Base-by-base conservation (phyloP, 2,888 invertebrate genomes). In the Caenorhabditis afra region DNA sequence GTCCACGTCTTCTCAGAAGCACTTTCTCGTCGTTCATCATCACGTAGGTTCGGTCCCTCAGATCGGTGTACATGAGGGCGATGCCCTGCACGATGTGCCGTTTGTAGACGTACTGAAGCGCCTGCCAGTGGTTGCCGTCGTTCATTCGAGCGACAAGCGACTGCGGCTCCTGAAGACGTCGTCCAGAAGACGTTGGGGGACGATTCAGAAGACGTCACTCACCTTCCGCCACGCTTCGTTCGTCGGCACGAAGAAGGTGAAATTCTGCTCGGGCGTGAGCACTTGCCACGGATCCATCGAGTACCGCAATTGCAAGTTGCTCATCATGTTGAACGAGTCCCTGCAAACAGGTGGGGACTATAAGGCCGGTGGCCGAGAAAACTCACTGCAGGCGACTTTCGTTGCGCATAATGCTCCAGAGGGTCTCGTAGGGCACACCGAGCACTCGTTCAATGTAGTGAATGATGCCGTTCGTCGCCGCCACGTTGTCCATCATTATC, bases 241-340 rank as follows among this genome's bases (percentile, higher is more conserved):
- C 41, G 94, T 93, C 0, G 97, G 96, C 11, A 95, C 96, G 90
- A 97, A 96, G 91, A 95, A 95, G 0, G 97, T 97, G 91, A 94
- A 96, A 67, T 94, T 90, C 79, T 90, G 90, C 59, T 89, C 89
- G 8, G 89, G 89, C 8, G 87, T 87, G 23, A 90, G 53, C 39
- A 90, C 85, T 71, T 90, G 89, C 90, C 90, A 91, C 7, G 90
- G 90, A 75, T 90, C 90, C 55, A 91, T 81, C 0, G 86, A 83
- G 75, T 87, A 90, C 12, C 87, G 77, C 35, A 90, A 77, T 66
- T 90, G 87, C 16, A 89, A 70, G 50, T 90, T 86, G 18, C 75
- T 64, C 71, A 90, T 76, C 87, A 88, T 87, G n/a, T 86, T 66
- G 68, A 84, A 88, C 0, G 90, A 88, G 0, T 61, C 57, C 73